Conservation (phyloP, 2,888 invertebrate genomes). For the Hypomecis punctinalis region DNA sequence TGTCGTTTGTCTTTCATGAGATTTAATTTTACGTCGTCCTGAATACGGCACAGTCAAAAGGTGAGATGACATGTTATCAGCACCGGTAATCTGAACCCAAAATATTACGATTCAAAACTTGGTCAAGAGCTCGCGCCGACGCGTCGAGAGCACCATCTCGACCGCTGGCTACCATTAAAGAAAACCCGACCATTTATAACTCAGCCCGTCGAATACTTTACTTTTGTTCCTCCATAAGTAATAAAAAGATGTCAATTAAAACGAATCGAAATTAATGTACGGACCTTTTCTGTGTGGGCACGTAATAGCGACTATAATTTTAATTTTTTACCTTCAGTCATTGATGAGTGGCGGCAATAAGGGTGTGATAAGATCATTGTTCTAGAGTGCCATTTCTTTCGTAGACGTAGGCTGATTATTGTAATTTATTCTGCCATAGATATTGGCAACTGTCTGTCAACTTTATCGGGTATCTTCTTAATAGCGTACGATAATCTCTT, state of each 20-base stretch:
- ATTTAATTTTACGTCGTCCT: constrained; percentile 3
- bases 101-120: constrained; percentile 85
- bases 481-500: too few species aligned
- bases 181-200: constrained; percentile 77
- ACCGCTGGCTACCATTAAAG: constrained; percentile 76
- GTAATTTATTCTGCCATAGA: neutral
- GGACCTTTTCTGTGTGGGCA: constrained; percentile 50
- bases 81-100: constrained; percentile 82
- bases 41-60: constrained; percentile 69
- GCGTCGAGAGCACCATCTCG: constrained; percentile 63
- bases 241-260: constrained; percentile 81
- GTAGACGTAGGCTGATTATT: constrained; percentile 3
- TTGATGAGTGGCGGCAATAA: constrained; percentile 31
- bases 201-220: constrained; percentile 72
- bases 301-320: constrained; percentile 43
- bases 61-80: constrained; percentile 83
- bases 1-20: neutral
- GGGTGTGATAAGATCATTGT: constrained; percentile 30
- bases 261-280: constrained; percentile 67
- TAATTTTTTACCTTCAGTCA: constrained; percentile 36
- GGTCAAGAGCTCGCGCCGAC: constrained; percentile 75
- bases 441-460: neutral
- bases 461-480: too few species aligned
- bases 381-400: constrained; percentile 22
- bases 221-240: constrained; percentile 67